Conservation (phyloP, 2,113 vertebrate species). For the Agapornis roseicollis region DNA sequence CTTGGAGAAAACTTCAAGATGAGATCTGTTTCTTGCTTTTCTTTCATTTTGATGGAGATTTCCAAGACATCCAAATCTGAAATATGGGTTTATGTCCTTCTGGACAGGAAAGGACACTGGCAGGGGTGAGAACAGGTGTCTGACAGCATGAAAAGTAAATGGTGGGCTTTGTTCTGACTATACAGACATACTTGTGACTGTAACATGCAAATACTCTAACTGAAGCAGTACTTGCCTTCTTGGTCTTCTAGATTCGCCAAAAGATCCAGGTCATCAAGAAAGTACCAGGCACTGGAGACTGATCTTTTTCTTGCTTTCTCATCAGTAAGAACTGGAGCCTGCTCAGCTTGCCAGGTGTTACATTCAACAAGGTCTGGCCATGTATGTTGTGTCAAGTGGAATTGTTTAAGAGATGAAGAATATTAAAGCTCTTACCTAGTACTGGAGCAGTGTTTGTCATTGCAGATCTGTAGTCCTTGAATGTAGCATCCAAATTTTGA, state of each 20-base stretch:
- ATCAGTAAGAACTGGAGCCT: neutral
- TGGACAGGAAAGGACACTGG: neutral
- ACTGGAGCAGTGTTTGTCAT: neutral
- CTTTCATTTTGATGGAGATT: neutral
- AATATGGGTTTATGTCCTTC: neutral
- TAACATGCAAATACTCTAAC: neutral
- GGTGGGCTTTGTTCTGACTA: neutral
- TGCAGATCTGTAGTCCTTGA: neutral
- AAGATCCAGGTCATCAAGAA: neutral
- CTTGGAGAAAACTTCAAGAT: neutral
- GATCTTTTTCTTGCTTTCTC: neutral
- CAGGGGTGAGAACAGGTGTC: neutral
- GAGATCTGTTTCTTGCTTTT: neutral
- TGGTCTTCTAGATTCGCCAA: neutral
- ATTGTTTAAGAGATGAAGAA: neutral
- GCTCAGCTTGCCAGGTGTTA: neutral
- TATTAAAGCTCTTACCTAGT: neutral
- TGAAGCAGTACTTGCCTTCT: neutral
- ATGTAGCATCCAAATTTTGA: neutral
- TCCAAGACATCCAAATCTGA: neutral
- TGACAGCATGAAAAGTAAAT: neutral
- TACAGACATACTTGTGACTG: neutral
- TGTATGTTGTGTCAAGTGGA: neutral
- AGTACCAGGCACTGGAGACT: neutral
- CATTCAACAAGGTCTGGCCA: neutral